Evolutionary conservation across 1,140 invertebrate genomes (phyloP), one percentile per base, ranked within the genome.

Genomic region (Plectrocnemia conspersa): DNA sequence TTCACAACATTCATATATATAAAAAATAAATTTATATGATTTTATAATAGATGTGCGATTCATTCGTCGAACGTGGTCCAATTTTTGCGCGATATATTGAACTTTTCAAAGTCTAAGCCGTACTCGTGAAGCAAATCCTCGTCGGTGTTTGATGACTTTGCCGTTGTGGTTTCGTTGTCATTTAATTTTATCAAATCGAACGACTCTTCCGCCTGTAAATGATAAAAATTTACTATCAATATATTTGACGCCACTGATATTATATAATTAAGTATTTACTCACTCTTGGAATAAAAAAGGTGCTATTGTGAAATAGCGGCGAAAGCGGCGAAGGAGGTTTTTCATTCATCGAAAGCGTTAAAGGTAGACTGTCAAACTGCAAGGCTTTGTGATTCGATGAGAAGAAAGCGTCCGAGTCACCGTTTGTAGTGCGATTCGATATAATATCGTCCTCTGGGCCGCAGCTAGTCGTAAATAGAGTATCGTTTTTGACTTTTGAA

Each of bases 51-150:
- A n/a, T n/a, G n/a, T n/a, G n/a, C n/a, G n/a, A n/a, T n/a, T 16
- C 10, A 33, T 23, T 52, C 44, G 10, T 57, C 48, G 25, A 57
- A 57, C 19, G 47, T 57, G 2, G 48, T 57, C 55, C 55, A 57
- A 19, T 52, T 45, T 10, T 41, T 21, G 2, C 55, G 25, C 9
- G 55, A 57, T 4, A 57, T 23, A 11, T 32, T 16, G n/a, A 57
- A 57, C 16, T 48, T 49, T 23, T 57, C 38, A 38, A 57, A 29
- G 18, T 57, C 42, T 16, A 57, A 52, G n/a, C 55, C 55, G 18
- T 57, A 57, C 21, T 57, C 46, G 15, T 45, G 9, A 3, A 57
- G 23, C 9, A 57, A 24, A 5, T 57, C 55, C 2, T 21, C 23
- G 10, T 57, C 55, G 15, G 45, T 3, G 2, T 18, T 3, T n/a